These are phyloP conservation scores for Nebria ingens DNA, from an alignment of 1,140 invertebrate genomes.

Conservation along the genomic window DNA sequence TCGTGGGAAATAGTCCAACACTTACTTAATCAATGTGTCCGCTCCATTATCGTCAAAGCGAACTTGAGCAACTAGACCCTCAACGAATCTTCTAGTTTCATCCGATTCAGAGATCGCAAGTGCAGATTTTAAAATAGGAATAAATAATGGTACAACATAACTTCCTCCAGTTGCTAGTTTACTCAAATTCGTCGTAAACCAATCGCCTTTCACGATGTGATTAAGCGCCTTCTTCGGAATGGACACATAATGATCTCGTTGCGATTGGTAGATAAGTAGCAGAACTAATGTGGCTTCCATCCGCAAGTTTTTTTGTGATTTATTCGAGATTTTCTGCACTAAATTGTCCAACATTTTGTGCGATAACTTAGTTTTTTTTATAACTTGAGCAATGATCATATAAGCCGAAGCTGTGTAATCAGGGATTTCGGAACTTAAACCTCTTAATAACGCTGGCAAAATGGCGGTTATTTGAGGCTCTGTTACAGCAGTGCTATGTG, in stretches of 20 bases:
- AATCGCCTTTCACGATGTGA: conserved; percentile 38
- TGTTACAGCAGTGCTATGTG: conserved; percentile 40
- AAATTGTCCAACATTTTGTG: conserved; percentile 48
- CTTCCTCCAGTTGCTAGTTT: conserved; percentile 38
- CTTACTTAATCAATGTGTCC: conserved; percentile 30
- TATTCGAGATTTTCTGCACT: conserved; percentile 46
- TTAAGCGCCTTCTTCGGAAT: conserved; percentile 41
- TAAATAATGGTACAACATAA: conserved; percentile 42
- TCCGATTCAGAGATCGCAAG: conserved; percentile 33
- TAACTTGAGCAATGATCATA: conserved; percentile 60
- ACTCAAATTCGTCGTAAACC: conserved; percentile 40
- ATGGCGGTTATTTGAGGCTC: conserved; percentile 61
- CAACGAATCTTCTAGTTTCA: conserved; percentile 34
- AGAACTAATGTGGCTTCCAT: conserved; percentile 47
- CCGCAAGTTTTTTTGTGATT: conserved; percentile 38
- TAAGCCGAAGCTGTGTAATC: conserved; percentile 65
- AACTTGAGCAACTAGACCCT: conserved; percentile 41
- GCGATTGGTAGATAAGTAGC: conserved; percentile 48
- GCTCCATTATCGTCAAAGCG: conserved; percentile 38
- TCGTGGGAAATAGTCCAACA: conserved; percentile 15
- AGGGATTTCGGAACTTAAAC: conserved; percentile 49
- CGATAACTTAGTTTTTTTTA: conserved; percentile 52
- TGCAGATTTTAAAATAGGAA: conserved; percentile 38
- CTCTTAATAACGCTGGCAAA: conserved; percentile 55
- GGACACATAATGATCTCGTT: conserved; percentile 35